Conservation (phyloP, 92 coral and sea anemone species). For the Pocillopora meandrina region DNA sequence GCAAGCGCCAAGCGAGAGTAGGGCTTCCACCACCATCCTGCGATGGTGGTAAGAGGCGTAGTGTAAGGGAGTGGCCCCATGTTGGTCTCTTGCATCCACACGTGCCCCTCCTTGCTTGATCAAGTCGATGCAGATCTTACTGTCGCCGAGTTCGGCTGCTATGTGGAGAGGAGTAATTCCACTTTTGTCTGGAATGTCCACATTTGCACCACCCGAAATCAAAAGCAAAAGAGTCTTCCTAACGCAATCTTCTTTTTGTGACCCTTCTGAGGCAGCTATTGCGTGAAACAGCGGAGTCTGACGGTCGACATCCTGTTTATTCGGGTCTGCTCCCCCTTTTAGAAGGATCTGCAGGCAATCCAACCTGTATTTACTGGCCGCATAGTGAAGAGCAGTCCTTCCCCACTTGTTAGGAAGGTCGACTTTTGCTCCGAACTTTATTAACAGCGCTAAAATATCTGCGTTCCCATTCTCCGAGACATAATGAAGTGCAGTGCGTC, state of each 20-base stretch:
- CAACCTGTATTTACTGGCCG: conserved; percentile 49
- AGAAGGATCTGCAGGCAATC: conserved; percentile 29
- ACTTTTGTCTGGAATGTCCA: conserved; percentile 42
- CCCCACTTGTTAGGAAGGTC: conserved; percentile 57
- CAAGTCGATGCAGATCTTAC: conserved; percentile 37
- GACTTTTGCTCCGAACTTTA: conserved; percentile 36
- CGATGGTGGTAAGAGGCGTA: conserved; percentile 28
- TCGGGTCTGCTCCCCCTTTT: conserved; percentile 29
- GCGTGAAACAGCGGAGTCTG: conserved; percentile 51
- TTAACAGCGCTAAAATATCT: conserved; percentile 15
- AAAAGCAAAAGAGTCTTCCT: conserved; percentile 5
- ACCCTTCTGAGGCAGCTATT: conserved; percentile 32
- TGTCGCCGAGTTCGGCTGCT: conserved; percentile 49
- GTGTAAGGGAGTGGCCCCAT: conserved; percentile 51
- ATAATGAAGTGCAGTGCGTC: conserved; percentile 54
- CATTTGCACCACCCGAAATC: conserved; percentile 34
- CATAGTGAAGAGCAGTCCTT: conserved; percentile 53
- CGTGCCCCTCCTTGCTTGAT: conserved; percentile 30
- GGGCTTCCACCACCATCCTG: background rate
- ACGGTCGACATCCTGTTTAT: conserved; percentile 32
- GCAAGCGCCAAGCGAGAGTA: conserved; percentile 21
- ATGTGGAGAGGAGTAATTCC: conserved; percentile 54
- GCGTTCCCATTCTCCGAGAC: conserved; percentile 46
- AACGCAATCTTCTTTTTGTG: background rate
- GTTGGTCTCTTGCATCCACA: conserved; percentile 31